These are phyloP conservation scores for Leptonema lineaticorne DNA, from an alignment of 1,140 invertebrate genomes.

Conservation along the genomic window DNA sequence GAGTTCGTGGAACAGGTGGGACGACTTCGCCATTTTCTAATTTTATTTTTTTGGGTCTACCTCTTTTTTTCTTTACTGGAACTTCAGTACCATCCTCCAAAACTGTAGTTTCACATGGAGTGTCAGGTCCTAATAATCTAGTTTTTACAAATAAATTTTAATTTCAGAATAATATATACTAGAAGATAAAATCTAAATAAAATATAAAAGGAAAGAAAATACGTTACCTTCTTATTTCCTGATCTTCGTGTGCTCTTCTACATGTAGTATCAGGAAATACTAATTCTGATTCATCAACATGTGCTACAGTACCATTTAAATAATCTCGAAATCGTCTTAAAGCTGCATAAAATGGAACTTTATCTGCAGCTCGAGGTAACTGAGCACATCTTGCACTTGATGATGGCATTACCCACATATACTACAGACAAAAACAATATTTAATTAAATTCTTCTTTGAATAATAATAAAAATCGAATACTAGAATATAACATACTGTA, in stretches of 20 bases:
- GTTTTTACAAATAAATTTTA: constrained; percentile 20
- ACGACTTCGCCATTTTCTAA: constrained; percentile 66
- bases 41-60: constrained; percentile 84
- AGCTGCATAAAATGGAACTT: constrained; percentile 95
- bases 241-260: constrained; percentile 57
- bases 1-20: constrained; percentile 57
- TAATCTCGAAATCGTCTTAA: constrained; percentile 94
- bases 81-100: constrained; percentile 63
- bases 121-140: constrained; percentile 56
- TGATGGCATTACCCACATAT: constrained; percentile 98
- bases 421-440: constrained; percentile 62
- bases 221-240: constrained; percentile 54
- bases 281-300: constrained; percentile 88
- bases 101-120: constrained; percentile 52
- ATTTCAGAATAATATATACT: neutral
- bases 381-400: constrained; percentile 95
- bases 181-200: neutral
- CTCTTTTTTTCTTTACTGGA: constrained; percentile 83
- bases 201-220: neutral
- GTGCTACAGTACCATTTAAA: constrained; percentile 84
- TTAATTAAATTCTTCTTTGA: constrained; percentile 14
- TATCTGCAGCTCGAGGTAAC: constrained; percentile 91
- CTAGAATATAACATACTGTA: constrained; percentile 71
- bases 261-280: constrained; percentile 76
- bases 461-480: constrained; percentile 16